A percentile compares a stretch with the other conserved stretches of the same genome.
Conservation (phyloP, 1,140 invertebrate genomes). For the Campodea augens region DNA sequence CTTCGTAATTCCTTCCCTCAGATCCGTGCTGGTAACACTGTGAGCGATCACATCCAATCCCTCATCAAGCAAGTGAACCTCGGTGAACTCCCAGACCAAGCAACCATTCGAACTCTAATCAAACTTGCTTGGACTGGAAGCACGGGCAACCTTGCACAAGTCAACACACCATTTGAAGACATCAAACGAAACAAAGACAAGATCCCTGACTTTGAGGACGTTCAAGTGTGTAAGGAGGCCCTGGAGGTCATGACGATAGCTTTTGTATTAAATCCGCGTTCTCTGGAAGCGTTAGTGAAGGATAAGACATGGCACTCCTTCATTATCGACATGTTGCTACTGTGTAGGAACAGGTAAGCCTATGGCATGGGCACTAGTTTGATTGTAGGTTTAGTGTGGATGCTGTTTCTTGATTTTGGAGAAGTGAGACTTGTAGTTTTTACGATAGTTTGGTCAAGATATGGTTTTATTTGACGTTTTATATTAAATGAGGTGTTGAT, state of each 20-base stretch:
- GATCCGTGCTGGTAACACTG: too few relatives aligned
- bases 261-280: slow-evolving; percentile 62
- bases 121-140: slow-evolving; percentile 59
- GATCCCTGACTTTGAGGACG: slow-evolving; percentile 29
- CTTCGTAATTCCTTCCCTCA: too few relatives aligned
- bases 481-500: too few relatives aligned
- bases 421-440: too few relatives aligned
- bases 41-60: slow-evolving; percentile 28
- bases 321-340: slow-evolving; percentile 69
- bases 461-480: too few relatives aligned
- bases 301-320: slow-evolving; percentile 69
- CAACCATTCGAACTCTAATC: slow-evolving; percentile 45
- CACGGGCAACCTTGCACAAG: slow-evolving; percentile 42
- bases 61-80: slow-evolving; percentile 17
- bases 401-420: too few relatives aligned
- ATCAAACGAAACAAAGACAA: slow-evolving; percentile 19
- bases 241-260: slow-evolving; percentile 79
- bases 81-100: slow-evolving; percentile 36
- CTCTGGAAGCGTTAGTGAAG: slow-evolving; percentile 46
- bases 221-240: slow-evolving; percentile 68
- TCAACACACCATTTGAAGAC: slow-evolving; percentile 41
- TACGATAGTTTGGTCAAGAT: too few relatives aligned
- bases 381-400: too few relatives aligned
- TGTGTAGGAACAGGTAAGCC: slow-evolving; percentile 34
- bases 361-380: too few relatives aligned